Evolutionary conservation across 2,797 vertebrate genomes (phyloP).

Genomic region (Oophaga sylvatica): DNA sequence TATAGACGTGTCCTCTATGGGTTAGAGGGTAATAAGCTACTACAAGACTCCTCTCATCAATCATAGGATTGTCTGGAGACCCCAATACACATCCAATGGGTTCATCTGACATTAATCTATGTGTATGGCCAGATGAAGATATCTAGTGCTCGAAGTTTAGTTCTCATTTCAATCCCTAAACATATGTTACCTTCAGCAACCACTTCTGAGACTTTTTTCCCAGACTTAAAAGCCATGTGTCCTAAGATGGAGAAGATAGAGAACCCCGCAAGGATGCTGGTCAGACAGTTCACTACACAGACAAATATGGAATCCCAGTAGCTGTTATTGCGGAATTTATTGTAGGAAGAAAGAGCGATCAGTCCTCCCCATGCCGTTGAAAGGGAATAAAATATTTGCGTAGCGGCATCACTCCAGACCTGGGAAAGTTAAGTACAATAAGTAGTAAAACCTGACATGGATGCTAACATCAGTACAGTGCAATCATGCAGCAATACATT

Average conservation of each 20-base stretch:
- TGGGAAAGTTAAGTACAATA: constrained; percentile 54
- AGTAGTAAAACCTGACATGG: not conserved
- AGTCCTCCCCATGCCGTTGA: constrained; percentile 88
- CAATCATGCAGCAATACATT: not conserved
- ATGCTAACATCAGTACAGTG: not conserved
- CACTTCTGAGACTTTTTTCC: constrained; percentile 82
- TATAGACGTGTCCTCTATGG: no score
- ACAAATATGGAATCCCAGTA: constrained; percentile 87
- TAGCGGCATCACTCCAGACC: constrained; percentile 95
- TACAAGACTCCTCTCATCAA: no score
- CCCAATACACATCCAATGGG: no score
- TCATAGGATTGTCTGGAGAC: no score
- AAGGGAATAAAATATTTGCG: constrained; percentile 92
- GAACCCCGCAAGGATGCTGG: constrained; percentile 90
- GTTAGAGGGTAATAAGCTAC: no score
- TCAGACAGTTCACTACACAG: constrained; percentile 84
- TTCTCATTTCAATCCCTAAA: not conserved
- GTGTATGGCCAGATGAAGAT: no score
- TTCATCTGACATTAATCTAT: no score
- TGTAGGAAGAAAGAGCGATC: constrained; percentile 89
- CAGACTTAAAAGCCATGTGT: constrained; percentile 87
- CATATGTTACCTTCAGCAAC: constrained; percentile 83
- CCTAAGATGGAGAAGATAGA: constrained; percentile 93
- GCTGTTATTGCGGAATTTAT: constrained; percentile 92
- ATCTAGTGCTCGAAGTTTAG: not conserved